phyloP scores from a whole-genome alignment of 2,888 invertebrate genomes.

The Prenolepis imparis region DNA sequence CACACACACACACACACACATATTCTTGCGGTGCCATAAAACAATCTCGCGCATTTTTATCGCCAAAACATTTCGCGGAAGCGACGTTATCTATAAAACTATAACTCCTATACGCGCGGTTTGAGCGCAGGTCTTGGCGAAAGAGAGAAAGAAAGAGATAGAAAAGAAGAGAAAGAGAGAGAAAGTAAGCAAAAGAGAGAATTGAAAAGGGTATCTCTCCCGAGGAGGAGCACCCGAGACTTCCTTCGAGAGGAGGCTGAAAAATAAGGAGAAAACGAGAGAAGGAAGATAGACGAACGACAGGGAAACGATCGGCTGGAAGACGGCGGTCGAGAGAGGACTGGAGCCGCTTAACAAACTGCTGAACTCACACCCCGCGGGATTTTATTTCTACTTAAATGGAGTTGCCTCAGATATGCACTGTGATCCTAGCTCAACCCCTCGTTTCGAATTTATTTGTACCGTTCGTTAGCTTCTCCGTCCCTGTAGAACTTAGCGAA shows the following conservation, averaged over 20 bases:
- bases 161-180: slow-evolving; percentile 35
- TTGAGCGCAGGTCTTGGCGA: slow-evolving; percentile 40
- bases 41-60: slow-evolving; percentile 69
- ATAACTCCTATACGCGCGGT: slow-evolving; percentile 62
- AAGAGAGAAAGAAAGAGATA: slow-evolving; percentile 51
- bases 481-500: slow-evolving; percentile 34
- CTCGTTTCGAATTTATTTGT: slow-evolving; percentile 71
- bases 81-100: slow-evolving; percentile 52
- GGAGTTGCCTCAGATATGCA: slow-evolving; percentile 81
- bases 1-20: no score
- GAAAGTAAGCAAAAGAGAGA: slow-evolving; percentile 54
- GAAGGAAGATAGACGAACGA: slow-evolving; percentile 30
- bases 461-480: slow-evolving; percentile 65
- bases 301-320: slow-evolving; percentile 41
- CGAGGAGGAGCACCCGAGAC: slow-evolving; percentile 44
- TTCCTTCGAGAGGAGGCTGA: not conserved
- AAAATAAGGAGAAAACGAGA: slow-evolving; percentile 46
- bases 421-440: slow-evolving; percentile 67
- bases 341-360: slow-evolving; percentile 83
- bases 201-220: slow-evolving; percentile 62
- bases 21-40: slow-evolving; percentile 56
- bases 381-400: slow-evolving; percentile 84
- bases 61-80: slow-evolving; percentile 58
- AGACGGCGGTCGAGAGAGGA: slow-evolving; percentile 51
- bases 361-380: slow-evolving; percentile 83